These are phyloP conservation scores for Barbus barbus DNA, from an alignment of 2,113 vertebrate species.

Conservation along the genomic window DNA sequence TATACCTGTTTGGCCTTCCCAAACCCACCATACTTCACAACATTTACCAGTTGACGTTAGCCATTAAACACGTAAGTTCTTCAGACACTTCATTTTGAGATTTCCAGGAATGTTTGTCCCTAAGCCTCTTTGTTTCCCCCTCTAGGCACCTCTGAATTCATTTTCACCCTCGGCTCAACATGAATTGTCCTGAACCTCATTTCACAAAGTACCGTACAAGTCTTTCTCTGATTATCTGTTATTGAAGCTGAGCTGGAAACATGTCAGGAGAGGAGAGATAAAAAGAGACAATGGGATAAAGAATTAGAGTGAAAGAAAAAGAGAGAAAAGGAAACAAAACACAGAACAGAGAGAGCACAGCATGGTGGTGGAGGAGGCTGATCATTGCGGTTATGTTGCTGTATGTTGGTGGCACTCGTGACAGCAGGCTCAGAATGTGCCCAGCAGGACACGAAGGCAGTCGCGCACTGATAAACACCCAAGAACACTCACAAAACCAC, in stretches of 20 bases:
- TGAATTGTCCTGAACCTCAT: not conserved
- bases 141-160: not conserved
- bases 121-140: slow-evolving; percentile 1
- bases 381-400: not conserved
- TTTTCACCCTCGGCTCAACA: not conserved
- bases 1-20: not conserved
- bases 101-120: not conserved
- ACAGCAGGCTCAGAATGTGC: slow-evolving; percentile 33
- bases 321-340: not conserved
- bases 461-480: slow-evolving; percentile 51
- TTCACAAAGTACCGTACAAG: not conserved
- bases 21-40: not conserved
- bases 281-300: not conserved
- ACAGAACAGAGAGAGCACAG: not conserved
- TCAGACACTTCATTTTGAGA: not conserved
- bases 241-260: not conserved
- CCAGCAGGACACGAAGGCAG: slow-evolving; percentile 43
- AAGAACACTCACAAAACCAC: slow-evolving; percentile 50
- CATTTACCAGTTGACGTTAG: not conserved
- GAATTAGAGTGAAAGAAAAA: not conserved
- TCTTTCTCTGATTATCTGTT: not conserved
- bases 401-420: slow-evolving; percentile 31
- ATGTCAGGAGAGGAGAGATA: not conserved
- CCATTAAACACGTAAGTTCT: not conserved
- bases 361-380: slow-evolving; percentile 15